phyloP scores from a whole-genome alignment of 2,113 vertebrate species.

The Anolis carolinensis region DNA sequence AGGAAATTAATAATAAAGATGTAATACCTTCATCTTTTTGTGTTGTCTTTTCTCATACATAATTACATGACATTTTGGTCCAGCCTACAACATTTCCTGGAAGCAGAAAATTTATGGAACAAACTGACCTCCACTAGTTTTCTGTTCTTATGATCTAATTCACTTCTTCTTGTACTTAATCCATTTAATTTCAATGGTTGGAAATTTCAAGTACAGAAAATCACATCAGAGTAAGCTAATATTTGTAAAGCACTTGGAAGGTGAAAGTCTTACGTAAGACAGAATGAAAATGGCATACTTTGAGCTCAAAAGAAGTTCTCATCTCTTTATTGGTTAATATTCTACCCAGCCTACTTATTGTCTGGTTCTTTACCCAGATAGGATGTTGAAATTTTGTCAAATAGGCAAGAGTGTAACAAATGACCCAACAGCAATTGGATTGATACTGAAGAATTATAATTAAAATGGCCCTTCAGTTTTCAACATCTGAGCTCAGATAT shows the following conservation, averaged over 20 bases:
- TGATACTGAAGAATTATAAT: slow-evolving; percentile 28
- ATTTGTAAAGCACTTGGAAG: slow-evolving; percentile 69
- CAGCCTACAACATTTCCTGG: slow-evolving; percentile 20
- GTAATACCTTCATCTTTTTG: too few species aligned
- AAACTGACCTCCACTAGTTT: neutral
- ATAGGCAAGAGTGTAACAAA: slow-evolving; percentile 70
- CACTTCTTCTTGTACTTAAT: neutral
- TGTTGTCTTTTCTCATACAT: neutral
- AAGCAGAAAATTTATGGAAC: slow-evolving; percentile 24
- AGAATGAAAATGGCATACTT: slow-evolving; percentile 32
- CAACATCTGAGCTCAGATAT: slow-evolving; percentile 24
- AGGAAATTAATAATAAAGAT: too few species aligned
- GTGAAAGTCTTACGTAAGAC: slow-evolving; percentile 55
- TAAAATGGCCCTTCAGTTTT: slow-evolving; percentile 35
- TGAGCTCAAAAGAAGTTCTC: slow-evolving; percentile 26
- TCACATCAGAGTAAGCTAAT: slow-evolving; percentile 64
- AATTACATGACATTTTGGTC: neutral
- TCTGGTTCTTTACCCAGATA: slow-evolving; percentile 70
- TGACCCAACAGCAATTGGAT: slow-evolving; percentile 58
- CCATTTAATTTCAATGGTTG: slow-evolving; percentile 25
- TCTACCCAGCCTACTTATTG: slow-evolving; percentile 60
- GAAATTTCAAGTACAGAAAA: slow-evolving; percentile 48
- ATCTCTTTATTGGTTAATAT: slow-evolving; percentile 65
- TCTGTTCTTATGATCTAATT: slow-evolving; percentile 52
- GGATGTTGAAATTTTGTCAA: slow-evolving; percentile 74